Conservation (phyloP, 1,140 invertebrate genomes). For the Philaenus spumarius region DNA sequence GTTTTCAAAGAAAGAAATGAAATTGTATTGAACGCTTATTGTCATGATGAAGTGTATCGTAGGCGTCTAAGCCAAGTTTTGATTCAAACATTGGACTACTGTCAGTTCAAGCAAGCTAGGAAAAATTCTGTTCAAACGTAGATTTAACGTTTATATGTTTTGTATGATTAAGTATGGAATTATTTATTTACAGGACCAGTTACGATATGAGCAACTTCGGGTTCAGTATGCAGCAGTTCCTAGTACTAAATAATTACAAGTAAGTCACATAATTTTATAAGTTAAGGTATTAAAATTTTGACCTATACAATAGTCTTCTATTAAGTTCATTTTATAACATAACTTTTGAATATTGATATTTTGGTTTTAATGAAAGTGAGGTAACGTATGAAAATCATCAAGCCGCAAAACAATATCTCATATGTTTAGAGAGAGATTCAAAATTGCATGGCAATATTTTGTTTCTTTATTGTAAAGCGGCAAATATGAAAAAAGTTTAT, state of each 20-base stretch:
- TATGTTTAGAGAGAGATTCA: no score
- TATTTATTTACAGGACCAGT: slow-evolving; percentile 6
- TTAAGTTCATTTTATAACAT: no score
- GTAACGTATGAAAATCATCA: no score
- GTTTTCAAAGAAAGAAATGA: background rate
- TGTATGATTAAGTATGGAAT: background rate
- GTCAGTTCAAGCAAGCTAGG: background rate
- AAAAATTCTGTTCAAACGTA: background rate
- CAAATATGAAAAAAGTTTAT: no score
- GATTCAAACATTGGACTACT: slow-evolving; percentile 6
- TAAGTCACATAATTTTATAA: no score
- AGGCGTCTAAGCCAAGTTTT: slow-evolving; percentile 1
- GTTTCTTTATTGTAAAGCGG: no score
- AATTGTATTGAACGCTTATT: slow-evolving; percentile 1
- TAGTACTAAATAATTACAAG: background rate
- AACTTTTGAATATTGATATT: no score
- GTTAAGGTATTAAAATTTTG: no score
- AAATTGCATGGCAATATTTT: no score
- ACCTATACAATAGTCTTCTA: no score
- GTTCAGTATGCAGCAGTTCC: slow-evolving; percentile 10
- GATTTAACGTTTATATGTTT: background rate
- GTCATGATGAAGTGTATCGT: background rate
- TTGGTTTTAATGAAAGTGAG: no score
- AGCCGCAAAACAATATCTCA: no score
- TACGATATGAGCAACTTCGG: slow-evolving; percentile 1